Conservation (phyloP, 2,888 invertebrate genomes). For the Ischnura elegans region DNA sequence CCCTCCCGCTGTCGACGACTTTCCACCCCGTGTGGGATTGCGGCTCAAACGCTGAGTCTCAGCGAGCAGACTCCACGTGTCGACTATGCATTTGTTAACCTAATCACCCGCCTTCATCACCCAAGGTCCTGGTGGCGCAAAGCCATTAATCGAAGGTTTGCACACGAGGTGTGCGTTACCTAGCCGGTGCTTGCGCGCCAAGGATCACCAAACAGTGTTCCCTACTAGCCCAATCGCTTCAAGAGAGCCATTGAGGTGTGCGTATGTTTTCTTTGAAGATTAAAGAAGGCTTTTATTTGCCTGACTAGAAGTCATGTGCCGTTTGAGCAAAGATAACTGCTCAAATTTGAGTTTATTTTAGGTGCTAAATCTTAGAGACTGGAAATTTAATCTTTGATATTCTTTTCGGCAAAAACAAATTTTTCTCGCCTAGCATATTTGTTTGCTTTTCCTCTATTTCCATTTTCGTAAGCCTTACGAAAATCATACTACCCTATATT, state of each 20-base stretch:
- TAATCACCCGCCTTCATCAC: conserved; percentile 31
- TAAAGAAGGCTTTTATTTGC: no score
- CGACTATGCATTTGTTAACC: conserved; percentile 38
- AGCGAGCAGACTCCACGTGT: conserved; percentile 31
- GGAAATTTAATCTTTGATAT: no score
- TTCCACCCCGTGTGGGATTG: conserved; percentile 33
- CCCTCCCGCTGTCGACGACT: neutral
- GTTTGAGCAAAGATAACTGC: no score
- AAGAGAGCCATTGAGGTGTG: neutral
- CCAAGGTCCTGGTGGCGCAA: conserved; percentile 6
- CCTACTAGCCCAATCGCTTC: neutral
- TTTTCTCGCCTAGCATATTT: no score
- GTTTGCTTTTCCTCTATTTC: no score
- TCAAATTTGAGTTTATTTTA: no score
- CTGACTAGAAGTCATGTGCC: no score
- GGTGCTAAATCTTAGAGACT: no score
- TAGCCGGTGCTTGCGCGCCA: neutral
- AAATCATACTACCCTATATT: no score
- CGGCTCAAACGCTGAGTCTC: conserved; percentile 31
- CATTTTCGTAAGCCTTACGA: no score
- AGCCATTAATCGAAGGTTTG: conserved; percentile 30
- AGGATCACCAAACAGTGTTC: neutral
- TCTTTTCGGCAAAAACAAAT: no score
- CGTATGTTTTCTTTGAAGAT: neutral
- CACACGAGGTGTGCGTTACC: neutral